phyloP scores from a whole-genome alignment of 2,888 invertebrate genomes.

The Notocelia uddmanniana region DNA sequence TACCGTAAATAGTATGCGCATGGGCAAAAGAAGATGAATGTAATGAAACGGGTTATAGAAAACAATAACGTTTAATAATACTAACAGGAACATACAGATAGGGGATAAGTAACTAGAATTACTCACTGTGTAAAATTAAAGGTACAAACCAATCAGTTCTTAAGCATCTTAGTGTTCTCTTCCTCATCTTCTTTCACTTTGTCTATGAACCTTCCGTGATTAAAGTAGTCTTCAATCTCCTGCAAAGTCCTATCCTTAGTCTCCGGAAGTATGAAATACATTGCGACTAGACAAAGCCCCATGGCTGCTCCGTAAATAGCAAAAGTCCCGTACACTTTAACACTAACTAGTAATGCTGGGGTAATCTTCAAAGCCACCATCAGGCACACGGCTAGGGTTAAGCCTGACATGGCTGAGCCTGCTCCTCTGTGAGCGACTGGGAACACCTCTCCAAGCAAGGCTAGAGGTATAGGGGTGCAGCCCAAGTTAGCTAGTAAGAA shows the following conservation, averaged over 20 bases:
- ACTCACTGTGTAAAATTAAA: too few species aligned
- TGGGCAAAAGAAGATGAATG: too few species aligned
- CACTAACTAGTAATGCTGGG: constrained; percentile 55
- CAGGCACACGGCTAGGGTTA: constrained; percentile 56
- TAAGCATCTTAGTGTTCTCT: constrained; percentile 52
- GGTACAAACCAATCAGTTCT: constrained; percentile 5
- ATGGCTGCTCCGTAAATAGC: constrained; percentile 60
- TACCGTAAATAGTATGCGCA: too few species aligned
- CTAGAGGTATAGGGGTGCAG: constrained; percentile 62
- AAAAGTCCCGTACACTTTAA: constrained; percentile 68
- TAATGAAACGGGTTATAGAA: too few species aligned
- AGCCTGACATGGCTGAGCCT: constrained; percentile 57
- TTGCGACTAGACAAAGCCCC: constrained; percentile 48
- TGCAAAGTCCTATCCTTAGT: constrained; percentile 60
- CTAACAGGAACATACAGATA: too few species aligned
- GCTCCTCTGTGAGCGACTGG: constrained; percentile 61
- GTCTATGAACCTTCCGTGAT: constrained; percentile 55
- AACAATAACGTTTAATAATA: too few species aligned
- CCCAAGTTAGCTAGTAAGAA: constrained; percentile 63
- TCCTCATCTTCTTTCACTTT: constrained; percentile 50
- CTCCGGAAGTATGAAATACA: constrained; percentile 58
- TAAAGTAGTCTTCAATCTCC: constrained; percentile 59
- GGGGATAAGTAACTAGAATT: too few species aligned
- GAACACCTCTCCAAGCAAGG: constrained; percentile 62
- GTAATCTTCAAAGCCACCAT: constrained; percentile 57